Evolutionary conservation across 2,797 vertebrate genomes (phyloP), one percentile per base, ranked within the genome.

Genomic region (Schizopygopsis pylzovi): DNA sequence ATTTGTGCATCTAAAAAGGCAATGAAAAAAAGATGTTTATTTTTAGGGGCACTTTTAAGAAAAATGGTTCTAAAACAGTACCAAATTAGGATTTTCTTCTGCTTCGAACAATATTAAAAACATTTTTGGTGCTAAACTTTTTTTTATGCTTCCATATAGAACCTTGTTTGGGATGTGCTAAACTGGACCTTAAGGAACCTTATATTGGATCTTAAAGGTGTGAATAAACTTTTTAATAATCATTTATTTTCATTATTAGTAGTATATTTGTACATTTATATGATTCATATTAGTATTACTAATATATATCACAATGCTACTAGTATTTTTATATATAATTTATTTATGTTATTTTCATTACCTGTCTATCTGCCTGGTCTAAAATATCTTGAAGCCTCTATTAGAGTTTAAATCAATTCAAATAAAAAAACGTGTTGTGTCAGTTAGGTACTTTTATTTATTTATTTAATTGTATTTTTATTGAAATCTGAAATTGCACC

Each of bases 1-100:
- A 85, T 73, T 84, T 85, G 68, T 63, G 82, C 90, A 88, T 9
- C 3, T 39, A 39, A 67, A 67, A 68, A 63, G 61, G 61, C 61
- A 12, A 63, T 28, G 25, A 12, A 63, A 63, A 39, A 68, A 4
- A 20, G 65, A 39, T 33, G 33, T 68, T 39, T 1, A 68, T 68
- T 68, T 68, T 67, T 37, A 37, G 28, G 7, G 15, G 7, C 28
- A 67, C 65, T 18, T 67, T 67, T 37, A 18, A 67, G 33, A 68
- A 20, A 68, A 68, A 68, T 18, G 6, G 33, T 67, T 33, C 6
- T 18, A 16, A 16, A 8, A 68, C 33, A 20, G 15, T 20, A 39
- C 28, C 16, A 68, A 68, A 39, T 63, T 63, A 28, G n/a, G n/a
- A 4, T 13, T 63, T 25, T 54, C 25, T 28, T 63, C 12, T 6